Evolutionary conservation across 2,797 vertebrate genomes (phyloP), one percentile per base, ranked within the genome.

Genomic region (Psittacula derbiana): DNA sequence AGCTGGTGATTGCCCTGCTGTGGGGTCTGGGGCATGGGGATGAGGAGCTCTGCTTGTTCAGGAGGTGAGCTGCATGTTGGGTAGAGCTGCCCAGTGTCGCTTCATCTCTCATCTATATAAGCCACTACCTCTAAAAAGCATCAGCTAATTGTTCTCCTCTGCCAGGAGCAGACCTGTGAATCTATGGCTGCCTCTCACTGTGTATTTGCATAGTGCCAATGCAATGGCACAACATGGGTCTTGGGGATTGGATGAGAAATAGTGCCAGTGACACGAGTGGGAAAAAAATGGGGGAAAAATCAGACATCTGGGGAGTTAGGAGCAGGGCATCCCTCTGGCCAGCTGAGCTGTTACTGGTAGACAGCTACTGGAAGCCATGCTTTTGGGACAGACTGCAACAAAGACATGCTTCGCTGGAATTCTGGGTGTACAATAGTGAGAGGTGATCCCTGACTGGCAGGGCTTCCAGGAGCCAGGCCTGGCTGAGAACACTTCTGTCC

Each of bases 301-400:
- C 18, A 30, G 43, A 46, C 25, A 44, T 70, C 31, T 16, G 8
- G 6, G 28, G 20, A 78, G 6, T 61, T 75, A 31, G 36, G 30
- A 86, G 18, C 38, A 50, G 33, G 84, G 46, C 43, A 55, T 66
- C 11, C 19, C 17, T n/a, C 47, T 28, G 10, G 38, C 47, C 6
- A 1, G 38, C 19, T 12, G 58, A 73, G 17, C 31, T 3, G 1
- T 49, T 83, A 24, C 43, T 44, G 24, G 21, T 21, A 44, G 40
- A 8, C 41, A 65, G 31, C 41, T 79, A 17, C 40, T 21, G 21
- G 44, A 76, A 76, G 31, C 16, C 21, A 5, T 0, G 0, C 36
- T 66, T 86, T 82, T 64, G 60, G 2, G 4, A 27, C 0, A 0
- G 50, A 31, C 40, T 55, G 33, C 1, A 1, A 27, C 2, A 0